These are phyloP conservation scores for Athalia circularis DNA, from an alignment of 2,888 invertebrate genomes.

Conservation along the genomic window DNA sequence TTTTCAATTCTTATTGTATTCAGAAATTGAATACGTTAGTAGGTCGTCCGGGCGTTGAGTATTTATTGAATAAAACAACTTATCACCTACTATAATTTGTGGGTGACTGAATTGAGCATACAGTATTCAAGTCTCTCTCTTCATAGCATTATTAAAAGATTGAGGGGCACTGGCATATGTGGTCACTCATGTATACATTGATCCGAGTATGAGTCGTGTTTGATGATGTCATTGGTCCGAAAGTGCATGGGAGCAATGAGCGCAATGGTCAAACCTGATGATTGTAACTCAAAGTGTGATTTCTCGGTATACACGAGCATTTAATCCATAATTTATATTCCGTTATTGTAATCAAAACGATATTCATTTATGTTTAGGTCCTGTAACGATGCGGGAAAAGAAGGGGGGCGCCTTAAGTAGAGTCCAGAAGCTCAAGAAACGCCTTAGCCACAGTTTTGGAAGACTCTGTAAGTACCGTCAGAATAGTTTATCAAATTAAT, in stretches of 20 bases:
- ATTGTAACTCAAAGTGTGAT: slow-evolving; percentile 5
- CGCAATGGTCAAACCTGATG: slow-evolving; percentile 17
- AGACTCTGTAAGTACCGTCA: slow-evolving; percentile 90
- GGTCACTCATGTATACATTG: not conserved
- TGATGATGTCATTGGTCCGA: no score
- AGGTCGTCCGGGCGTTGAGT: no score
- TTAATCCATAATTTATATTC: slow-evolving; percentile 22
- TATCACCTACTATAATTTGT: no score
- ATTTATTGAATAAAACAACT: no score
- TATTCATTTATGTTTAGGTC: slow-evolving; percentile 66
- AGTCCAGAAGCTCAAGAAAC: slow-evolving; percentile 96
- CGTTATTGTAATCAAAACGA: not conserved
- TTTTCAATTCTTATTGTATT: no score
- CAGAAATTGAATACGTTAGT: no score
- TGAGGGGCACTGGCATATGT: no score
- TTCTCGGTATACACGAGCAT: slow-evolving; percentile 18
- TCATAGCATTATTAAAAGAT: no score
- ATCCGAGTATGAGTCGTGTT: not conserved
- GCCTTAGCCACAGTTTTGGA: slow-evolving; percentile 97
- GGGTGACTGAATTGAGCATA: no score
- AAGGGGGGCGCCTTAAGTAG: slow-evolving; percentile 93
- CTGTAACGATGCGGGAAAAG: slow-evolving; percentile 93
- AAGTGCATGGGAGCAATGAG: not conserved
- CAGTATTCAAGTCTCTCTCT: no score
- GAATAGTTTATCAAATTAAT: not conserved